Base-by-base conservation (phyloP, 2,888 invertebrate species). In the Drosophila anomalata region DNA sequence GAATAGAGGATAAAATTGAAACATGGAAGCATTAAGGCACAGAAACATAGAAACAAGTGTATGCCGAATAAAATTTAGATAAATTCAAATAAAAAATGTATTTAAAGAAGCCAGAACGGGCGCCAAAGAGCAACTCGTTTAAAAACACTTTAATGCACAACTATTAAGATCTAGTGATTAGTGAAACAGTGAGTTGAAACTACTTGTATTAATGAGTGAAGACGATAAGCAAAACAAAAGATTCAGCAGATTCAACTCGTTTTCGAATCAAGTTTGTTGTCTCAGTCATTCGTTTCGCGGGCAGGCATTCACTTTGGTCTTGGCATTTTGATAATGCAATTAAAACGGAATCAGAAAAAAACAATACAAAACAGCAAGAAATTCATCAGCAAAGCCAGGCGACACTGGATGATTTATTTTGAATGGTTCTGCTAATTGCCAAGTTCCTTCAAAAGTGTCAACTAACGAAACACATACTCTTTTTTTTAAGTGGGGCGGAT, bases 401-500 rank as follows among this genome's bases (percentile, higher is more conserved):
- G 56, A 50, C 63, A 61, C 31, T 58, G 41, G 58, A 42, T 41
- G 53, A 41, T 53, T 58, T 42, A 53, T 53, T 47, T 53, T 53
- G 68, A 68, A 65, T 47, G 68, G 68, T 65, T 65, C 65, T 31
- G 54, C 68, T 67, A 67, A 67, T 65, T 65, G 68, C 31, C 29
- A 67, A 39, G 65, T 41, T 68, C 54, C 46, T 31, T 36, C 39
- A 65, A 68, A 80, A 84, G 80, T 84, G 87, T 81, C 80, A 87
- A 78, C 61, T 65, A 47, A 62, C 51, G 63, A 26, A 9, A n/a
- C 24, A 57, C 11, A 53, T n/a, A 54, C 11, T 20, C 1, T 42
- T 36, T n/a, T 4, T 0, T 7, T 9, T n/a, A 33, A 31, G 51
- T 11, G 36, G 67, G 67, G 31, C 3, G 31, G 12, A 12, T 7